Evolutionary conservation across 2,797 vertebrate genomes (phyloP).

Genomic region (Gorsachius magnificus): DNA sequence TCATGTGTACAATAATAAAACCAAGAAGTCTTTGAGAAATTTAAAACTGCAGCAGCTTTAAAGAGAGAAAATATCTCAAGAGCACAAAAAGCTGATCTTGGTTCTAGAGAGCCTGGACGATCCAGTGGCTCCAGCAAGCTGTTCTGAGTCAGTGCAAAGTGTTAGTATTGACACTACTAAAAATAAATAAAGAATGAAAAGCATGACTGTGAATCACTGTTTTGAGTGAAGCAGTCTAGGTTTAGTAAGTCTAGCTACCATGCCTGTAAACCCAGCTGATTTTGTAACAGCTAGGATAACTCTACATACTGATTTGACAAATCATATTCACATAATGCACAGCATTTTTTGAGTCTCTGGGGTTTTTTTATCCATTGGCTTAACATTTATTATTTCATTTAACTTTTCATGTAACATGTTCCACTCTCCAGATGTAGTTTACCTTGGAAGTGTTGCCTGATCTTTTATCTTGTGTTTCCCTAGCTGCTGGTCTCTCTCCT

Average conservation of each 20-base stretch:
- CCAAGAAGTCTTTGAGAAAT: neutral
- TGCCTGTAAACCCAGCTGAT: neutral
- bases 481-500: neutral
- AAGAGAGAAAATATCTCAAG: neutral
- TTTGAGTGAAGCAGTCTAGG: neutral
- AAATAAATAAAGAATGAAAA: conserved; percentile 18
- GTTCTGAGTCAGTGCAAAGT: conserved; percentile 12
- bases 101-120: neutral
- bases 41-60: neutral
- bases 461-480: neutral
- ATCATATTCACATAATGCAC: neutral
- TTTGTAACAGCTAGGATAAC: neutral
- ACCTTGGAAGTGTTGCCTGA: neutral
- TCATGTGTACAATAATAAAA: neutral
- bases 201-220: conserved; percentile 41
- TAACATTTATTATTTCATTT: neutral
- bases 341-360: neutral
- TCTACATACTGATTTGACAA: neutral
- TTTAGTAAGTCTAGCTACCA: neutral
- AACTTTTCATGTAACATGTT: neutral
- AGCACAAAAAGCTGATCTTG: neutral
- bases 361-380: neutral
- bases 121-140: neutral
- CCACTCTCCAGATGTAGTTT: neutral
- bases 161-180: conserved; percentile 2